Evolutionary conservation across 1,140 invertebrate genomes (phyloP), one percentile per base, ranked within the genome.

Genomic region (Ostrea denselamellosa): DNA sequence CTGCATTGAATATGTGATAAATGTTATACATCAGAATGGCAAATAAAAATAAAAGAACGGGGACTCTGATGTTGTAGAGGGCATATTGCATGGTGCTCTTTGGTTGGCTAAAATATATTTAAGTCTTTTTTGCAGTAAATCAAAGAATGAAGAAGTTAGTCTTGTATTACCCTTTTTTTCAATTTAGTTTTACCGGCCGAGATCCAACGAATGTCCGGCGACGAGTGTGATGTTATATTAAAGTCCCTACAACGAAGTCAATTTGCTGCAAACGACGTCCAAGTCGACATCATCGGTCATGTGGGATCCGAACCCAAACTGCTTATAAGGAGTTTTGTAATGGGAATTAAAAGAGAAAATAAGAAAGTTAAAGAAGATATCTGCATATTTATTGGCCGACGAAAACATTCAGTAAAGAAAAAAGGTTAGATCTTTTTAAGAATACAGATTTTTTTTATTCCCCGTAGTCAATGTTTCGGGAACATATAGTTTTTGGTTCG

Each of bases 401-500:
- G 68, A 77, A 77, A 77, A 25, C 68, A 77, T 28, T 28, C 28
- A 34, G 25, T 77, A 12, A 77, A 77, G 28, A 77, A 77, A 28
- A 77, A 34, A 77, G 25, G 68, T 77, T 22, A 62, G 17, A 62
- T n/a, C 2, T 2, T 1, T 2, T 1, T 1, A 62, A 7, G 5
- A 2, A 58, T 58, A 58, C 56, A 58, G 8, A 62, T 19, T 17
- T 62, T 12, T 44, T 44, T 44, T 44, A 44, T 44, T 1, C 34
- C 1, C 34, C 5, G 2, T 44, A 44, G 5, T 44, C 34, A n/a
- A n/a, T n/a, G n/a, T n/a, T n/a, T 44, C 34, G n/a, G n/a, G n/a
- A n/a, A n/a, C 34, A 44, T 44, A 44, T 44, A 2, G 34, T 44
- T 44, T n/a, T 44, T 44, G 34, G 34, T 44, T 5, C 5, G 34